Base-by-base conservation (phyloP, 2,797 vertebrate species). In the Paedocypris micromegethes region DNA sequence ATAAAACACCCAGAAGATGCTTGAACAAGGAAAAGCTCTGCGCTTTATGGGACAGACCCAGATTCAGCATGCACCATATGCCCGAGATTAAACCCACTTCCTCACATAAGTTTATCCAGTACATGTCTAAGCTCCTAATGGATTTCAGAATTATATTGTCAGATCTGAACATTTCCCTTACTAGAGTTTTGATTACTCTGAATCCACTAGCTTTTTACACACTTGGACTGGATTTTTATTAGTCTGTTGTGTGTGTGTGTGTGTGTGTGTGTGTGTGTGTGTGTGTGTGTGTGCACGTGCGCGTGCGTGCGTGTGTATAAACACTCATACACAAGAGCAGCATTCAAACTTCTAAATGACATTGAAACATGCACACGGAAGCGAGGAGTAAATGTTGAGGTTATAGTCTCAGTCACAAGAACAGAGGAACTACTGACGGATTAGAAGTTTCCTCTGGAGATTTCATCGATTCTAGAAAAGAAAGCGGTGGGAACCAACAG, bases 151-250 rank as follows among this genome's bases (percentile, higher is more conserved):
- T 72, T 72, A 77, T 79, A 68, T 72, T 53, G 49, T 72, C 57
- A 71, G 55, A 80, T 80, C 73, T 79, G 76, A 77, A 78, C 40
- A 70, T 81, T 81, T 80, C 64, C 76, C 59, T 81, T 72, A 52
- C 64, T 77, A 78, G 63, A 81, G 77, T 49, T 23, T 38, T 53
- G 63, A 61, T 77, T 75, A 74, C 57, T 42, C n/a, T n/a, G 50
- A 43, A 54, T 48, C 53, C 59, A 64, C 58, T 48, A 62, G 62
- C 2, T 2, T 50, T 61, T 68, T 37, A 64, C 53, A 64, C 39
- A 54, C 3, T 5, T 48, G 3, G 54, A 66, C 46, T 40, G 48
- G 37, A 47, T 51, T 51, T 58, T 52, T 60, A 50, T 72, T 64
- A 58, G 50, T 43, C 47, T 55, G 41, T 73, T 64, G 64, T 73